A percentile compares a stretch with the other conserved stretches of the same genome.
phyloP scores from a whole-genome alignment of 92 coral and sea anemone species.

The Metridium senile region DNA sequence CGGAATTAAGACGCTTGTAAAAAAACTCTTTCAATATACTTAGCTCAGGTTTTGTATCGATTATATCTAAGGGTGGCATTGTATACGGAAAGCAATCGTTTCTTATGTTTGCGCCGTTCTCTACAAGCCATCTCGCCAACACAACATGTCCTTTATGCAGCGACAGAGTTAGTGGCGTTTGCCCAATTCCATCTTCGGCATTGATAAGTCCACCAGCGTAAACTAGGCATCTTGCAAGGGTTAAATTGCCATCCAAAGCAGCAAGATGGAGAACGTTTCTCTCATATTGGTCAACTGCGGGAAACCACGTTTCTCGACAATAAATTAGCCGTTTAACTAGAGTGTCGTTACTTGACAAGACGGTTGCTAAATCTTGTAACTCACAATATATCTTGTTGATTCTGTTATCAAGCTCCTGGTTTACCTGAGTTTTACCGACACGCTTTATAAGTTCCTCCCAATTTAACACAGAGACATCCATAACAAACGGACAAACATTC shows the following conservation, averaged over 20 bases:
- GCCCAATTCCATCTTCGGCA: slow-evolving; percentile 47
- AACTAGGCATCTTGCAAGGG: slow-evolving; percentile 27
- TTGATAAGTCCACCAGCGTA: slow-evolving; percentile 36
- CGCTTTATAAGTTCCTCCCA: not conserved
- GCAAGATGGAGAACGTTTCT: slow-evolving; percentile 42
- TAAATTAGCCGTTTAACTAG: not conserved
- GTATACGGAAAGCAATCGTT: not conserved
- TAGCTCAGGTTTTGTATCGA: too few relatives aligned
- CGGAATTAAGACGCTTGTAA: too few relatives aligned
- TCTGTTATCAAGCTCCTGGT: slow-evolving; percentile 6
- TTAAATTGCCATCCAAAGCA: slow-evolving; percentile 28
- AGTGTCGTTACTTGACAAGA: slow-evolving; percentile 1
- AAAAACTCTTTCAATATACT: too few relatives aligned
- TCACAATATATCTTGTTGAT: not conserved
- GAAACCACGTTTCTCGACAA: slow-evolving; percentile 25
- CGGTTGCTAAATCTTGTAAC: slow-evolving; percentile 13
- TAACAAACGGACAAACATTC: not conserved
- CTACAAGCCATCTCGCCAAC: slow-evolving; percentile 30
- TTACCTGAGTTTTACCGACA: not conserved
- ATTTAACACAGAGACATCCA: not conserved
- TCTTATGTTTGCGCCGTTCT: slow-evolving; percentile 29
- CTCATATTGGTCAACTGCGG: slow-evolving; percentile 22
- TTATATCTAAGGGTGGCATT: slow-evolving; percentile 22
- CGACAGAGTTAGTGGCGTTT: slow-evolving; percentile 47
- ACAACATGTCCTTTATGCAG: slow-evolving; percentile 27